These are phyloP conservation scores for Plebejus argus DNA, from an alignment of 2,888 invertebrate genomes.

Conservation along the genomic window DNA sequence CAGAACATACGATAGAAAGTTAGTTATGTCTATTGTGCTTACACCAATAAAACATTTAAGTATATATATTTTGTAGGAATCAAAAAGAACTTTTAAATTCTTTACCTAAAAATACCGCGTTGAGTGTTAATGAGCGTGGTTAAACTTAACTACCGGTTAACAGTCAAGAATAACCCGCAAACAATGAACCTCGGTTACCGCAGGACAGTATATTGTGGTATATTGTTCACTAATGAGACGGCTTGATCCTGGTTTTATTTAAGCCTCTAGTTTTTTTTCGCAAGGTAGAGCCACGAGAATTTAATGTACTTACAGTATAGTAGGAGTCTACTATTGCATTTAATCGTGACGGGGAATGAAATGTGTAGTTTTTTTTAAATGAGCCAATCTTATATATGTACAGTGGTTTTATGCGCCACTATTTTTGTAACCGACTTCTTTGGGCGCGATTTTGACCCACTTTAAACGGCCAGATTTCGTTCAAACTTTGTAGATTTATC, in stretches of 20 bases:
- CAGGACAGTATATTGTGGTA: not conserved
- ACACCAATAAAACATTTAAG: not conserved
- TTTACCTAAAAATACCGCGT: not conserved
- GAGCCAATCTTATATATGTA: no score
- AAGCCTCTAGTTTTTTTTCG: not conserved
- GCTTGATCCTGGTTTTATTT: not conserved
- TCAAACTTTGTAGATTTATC: no score
- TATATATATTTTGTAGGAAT: not conserved
- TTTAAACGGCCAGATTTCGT: no score
- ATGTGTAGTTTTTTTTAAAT: no score
- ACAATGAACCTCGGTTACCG: not conserved
- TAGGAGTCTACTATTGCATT: no score
- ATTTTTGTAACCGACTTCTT: no score
- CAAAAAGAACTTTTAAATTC: not conserved
- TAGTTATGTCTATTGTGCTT: no score
- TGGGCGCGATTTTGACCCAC: no score
- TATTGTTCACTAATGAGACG: constrained; percentile 8
- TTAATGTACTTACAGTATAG: no score
- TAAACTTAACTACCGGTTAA: not conserved
- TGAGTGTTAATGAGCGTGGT: not conserved
- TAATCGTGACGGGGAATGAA: no score
- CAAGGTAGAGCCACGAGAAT: not conserved
- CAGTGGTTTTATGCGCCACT: no score
- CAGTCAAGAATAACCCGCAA: not conserved
- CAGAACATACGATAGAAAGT: no score